Evolutionary conservation across 2,888 invertebrate genomes (phyloP).

Genomic region (Drosophila prostipennis): DNA sequence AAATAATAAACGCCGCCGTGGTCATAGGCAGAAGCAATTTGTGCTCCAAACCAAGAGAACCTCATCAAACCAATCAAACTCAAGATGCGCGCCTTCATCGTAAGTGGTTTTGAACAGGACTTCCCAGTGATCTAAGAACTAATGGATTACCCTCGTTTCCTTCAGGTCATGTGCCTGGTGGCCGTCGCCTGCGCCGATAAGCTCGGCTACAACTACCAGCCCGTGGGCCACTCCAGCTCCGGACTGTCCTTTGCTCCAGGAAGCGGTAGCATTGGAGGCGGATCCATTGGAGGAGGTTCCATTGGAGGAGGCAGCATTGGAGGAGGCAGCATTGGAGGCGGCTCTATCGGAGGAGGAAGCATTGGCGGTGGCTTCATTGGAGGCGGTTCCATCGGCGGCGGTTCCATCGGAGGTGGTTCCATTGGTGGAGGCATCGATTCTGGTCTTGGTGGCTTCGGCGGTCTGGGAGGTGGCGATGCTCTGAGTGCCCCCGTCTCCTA

Average conservation of each 20-base stretch:
- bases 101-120: constrained; percentile 49
- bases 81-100: constrained; percentile 73
- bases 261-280: constrained; percentile 41
- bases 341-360: constrained; percentile 35
- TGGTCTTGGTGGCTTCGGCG: constrained; percentile 35
- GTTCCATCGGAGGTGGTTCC: constrained; percentile 37
- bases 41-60: constrained; percentile 66
- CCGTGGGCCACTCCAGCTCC: constrained; percentile 67
- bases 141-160: constrained; percentile 29
- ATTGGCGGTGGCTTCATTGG: constrained; percentile 35
- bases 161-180: constrained; percentile 75
- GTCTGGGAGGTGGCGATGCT: constrained; percentile 33
- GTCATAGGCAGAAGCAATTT: constrained; percentile 63
- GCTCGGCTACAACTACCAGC: constrained; percentile 80
- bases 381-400: constrained; percentile 27
- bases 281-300: constrained; percentile 36
- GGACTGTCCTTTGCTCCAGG: constrained; percentile 75
- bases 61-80: constrained; percentile 39
- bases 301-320: constrained; percentile 40
- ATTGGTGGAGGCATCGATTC: constrained; percentile 23
- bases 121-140: neutral
- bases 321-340: constrained; percentile 29
- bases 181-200: constrained; percentile 77
- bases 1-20: constrained; percentile 61
- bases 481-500: constrained; percentile 59